Evolutionary conservation across 92 coral and sea anemone genomes (phyloP).

Genomic region (Montipora capitata): DNA sequence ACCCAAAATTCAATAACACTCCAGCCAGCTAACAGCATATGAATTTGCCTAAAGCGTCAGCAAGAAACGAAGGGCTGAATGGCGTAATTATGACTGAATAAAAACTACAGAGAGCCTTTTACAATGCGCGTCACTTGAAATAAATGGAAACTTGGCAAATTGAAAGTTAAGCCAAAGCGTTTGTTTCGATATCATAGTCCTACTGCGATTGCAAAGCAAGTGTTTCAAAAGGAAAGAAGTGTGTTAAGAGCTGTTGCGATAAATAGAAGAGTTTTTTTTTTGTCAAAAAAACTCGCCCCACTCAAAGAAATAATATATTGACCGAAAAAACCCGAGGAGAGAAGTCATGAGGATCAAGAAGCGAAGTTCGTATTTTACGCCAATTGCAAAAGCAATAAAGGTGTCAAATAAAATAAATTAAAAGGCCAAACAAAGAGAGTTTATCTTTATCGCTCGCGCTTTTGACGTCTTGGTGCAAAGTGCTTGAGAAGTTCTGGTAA

Average conservation of each 20-base stretch:
- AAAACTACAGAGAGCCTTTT: too few species aligned
- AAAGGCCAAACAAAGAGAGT: conserved; percentile 1
- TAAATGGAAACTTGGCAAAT: neutral
- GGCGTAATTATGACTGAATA: too few species aligned
- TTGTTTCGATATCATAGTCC: neutral
- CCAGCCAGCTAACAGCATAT: too few species aligned
- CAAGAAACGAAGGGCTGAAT: too few species aligned
- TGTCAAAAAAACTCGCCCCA: too few species aligned
- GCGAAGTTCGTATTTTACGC: neutral
- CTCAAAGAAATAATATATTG: neutral
- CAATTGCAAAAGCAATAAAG: neutral
- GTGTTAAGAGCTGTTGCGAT: neutral
- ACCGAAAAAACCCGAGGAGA: too few species aligned
- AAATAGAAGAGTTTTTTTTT: neutral
- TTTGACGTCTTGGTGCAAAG: conserved; percentile 4
- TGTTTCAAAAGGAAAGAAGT: neutral
- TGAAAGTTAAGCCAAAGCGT: neutral
- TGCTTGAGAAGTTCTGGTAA: neutral
- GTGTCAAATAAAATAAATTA: neutral
- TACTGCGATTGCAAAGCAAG: neutral
- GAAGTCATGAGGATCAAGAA: neutral
- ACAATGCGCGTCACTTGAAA: too few species aligned
- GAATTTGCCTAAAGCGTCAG: too few species aligned
- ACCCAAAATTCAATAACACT: too few species aligned
- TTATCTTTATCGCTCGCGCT: neutral